These are phyloP conservation scores for Diabrotica undecimpunctata DNA, from an alignment of 1,140 invertebrate species.

Conservation along the genomic window DNA sequence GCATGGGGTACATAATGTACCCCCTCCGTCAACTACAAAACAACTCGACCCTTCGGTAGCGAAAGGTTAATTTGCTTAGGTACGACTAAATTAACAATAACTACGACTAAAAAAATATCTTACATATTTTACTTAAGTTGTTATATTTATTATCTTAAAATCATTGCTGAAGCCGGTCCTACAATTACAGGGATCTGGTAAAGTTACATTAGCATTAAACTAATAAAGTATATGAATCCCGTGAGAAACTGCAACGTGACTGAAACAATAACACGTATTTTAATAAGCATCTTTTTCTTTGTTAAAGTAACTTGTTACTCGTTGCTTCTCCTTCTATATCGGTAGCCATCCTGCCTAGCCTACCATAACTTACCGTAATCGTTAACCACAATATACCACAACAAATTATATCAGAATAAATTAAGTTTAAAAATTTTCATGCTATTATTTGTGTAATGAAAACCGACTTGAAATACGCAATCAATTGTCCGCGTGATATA, in stretches of 20 bases:
- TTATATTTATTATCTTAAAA: too few relatives aligned
- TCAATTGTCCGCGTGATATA: too few relatives aligned
- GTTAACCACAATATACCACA: constrained; percentile 37
- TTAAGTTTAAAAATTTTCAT: constrained; percentile 29
- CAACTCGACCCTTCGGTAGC: too few relatives aligned
- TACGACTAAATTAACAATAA: too few relatives aligned
- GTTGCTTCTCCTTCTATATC: constrained; percentile 17
- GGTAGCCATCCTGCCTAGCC: constrained; percentile 26
- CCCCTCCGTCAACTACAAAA: too few relatives aligned
- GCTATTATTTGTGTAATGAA: constrained; percentile 7
- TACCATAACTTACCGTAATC: constrained; percentile 37
- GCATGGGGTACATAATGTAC: too few relatives aligned
- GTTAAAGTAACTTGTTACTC: constrained; percentile 3
- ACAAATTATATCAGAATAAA: constrained; percentile 37
- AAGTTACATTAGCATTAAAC: constrained; percentile 32
- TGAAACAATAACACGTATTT: constrained; percentile 40
- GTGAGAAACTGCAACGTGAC: constrained; percentile 39
- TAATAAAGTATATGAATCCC: constrained; percentile 37
- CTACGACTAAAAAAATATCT: too few relatives aligned
- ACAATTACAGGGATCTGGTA: constrained; percentile 22
- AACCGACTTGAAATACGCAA: too few relatives aligned
- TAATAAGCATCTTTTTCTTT: constrained; percentile 33
- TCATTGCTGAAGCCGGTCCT: neutral
- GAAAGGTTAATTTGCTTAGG: too few relatives aligned
- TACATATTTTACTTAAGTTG: too few relatives aligned